Evolutionary conservation across 2,888 invertebrate species (phyloP), one percentile per base, ranked within the genome.

Genomic region (Andrena hattorfiana): DNA sequence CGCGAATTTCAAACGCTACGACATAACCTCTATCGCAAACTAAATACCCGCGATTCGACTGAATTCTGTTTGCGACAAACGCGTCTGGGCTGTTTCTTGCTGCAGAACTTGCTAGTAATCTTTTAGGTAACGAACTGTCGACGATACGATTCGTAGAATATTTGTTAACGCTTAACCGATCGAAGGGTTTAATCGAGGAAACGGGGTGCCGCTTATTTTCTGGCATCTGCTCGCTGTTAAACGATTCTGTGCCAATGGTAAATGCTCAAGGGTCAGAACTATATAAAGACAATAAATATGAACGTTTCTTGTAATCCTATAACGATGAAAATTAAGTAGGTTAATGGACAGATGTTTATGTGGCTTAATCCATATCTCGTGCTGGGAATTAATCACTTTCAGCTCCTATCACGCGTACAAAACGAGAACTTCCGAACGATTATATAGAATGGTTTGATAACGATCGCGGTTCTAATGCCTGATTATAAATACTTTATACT

Each of bases 231-330:
- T 42, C 4, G 13, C 54, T 26, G 49, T 35, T 48, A 32, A 10
- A 48, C 10, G 51, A 30, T 56, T 70, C 7, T 16, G 32, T 56
- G 35, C 8, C 32, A 72, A 60, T 23, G 69, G 63, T 48, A 73
- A 69, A 59, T 56, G 75, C 64, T 79, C 66, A 72, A 79, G 78
- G 84, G 73, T 81, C 75, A 20, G 56, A 79, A 72, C 10, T 73
- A 75, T 72, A 67, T 73, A 63, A 86, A 63, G 77, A 86, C 81
- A 84, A 82, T 86, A 86, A 86, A 59, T 84, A 68, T 86, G 82
- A 80, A 86, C 67, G 75, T 86, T 82, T 84, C 79, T 69, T 75
- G 73, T 80, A 84, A 86, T 81, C 63, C 49, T 83, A 48, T 83
- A 51, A 64, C 32, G 49, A 60, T 42, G 76, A 73, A 51, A 59